A percentile compares a stretch with the other conserved stretches of the same genome.
Evolutionary conservation across 2,113 vertebrate genomes (phyloP).

Genomic region (Pelodiscus sinensis): DNA sequence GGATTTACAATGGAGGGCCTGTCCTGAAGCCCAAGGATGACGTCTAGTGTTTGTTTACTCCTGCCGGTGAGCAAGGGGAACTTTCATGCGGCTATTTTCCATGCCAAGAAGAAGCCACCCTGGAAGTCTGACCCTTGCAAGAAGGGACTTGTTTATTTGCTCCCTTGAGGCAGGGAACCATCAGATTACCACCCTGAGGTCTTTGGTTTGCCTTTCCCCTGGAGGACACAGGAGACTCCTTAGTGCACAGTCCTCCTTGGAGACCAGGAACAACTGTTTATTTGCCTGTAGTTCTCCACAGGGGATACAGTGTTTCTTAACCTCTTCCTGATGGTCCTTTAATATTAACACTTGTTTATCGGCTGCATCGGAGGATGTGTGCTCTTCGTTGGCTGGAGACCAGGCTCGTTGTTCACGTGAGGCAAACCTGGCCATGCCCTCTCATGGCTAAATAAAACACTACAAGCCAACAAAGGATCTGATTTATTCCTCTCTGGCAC

Average conservation of each 20-base stretch:
- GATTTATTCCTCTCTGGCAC: not conserved
- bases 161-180: not conserved
- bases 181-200: not conserved
- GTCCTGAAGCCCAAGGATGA: conserved; percentile 64
- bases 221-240: not conserved
- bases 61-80: conserved; percentile 19
- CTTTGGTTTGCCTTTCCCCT: conserved; percentile 8
- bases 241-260: not conserved
- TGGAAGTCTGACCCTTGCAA: not conserved
- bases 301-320: not conserved
- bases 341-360: not conserved
- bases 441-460: not conserved
- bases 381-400: not conserved
- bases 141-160: not conserved
- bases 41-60: conserved; percentile 61
- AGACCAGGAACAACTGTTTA: not conserved
- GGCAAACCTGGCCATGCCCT: not conserved
- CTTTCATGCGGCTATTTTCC: not conserved
- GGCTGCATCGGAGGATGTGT: not conserved
- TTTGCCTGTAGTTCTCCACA: not conserved
- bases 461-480: not conserved
- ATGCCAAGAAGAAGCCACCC: not conserved
- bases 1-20: conserved; percentile 25
- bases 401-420: not conserved
- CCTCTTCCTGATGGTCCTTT: not conserved